Conservation (phyloP, 2,888 invertebrate species). For the Drosophila pseudotalamancana region DNA sequence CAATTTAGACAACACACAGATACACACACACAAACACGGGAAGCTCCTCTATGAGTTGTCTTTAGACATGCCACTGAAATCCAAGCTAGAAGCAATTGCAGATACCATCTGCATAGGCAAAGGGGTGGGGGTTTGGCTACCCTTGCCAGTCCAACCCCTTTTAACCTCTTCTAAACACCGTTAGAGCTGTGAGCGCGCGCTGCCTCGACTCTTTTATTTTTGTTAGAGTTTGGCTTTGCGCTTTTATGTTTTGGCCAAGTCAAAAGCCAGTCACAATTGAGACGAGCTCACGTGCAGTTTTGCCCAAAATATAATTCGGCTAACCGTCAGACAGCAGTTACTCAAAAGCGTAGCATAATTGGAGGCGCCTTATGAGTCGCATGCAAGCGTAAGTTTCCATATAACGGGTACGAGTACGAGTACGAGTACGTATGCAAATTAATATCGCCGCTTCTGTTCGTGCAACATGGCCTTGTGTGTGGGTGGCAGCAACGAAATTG, state of each 20-base stretch:
- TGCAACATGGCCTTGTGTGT: slow-evolving; percentile 46
- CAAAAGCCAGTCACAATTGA: slow-evolving; percentile 64
- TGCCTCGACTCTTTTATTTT: slow-evolving; percentile 6
- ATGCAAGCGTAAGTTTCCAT: slow-evolving; percentile 81
- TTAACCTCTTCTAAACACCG: slow-evolving; percentile 11
- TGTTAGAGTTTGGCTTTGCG: slow-evolving; percentile 57
- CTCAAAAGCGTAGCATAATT: slow-evolving; percentile 57
- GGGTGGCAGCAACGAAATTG: slow-evolving; percentile 58
- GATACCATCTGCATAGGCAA: slow-evolving; percentile 10
- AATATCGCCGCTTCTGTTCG: neutral
- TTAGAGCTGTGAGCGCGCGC: slow-evolving; percentile 22
- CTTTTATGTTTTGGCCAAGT: slow-evolving; percentile 62
- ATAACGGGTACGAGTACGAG: too few relatives aligned
- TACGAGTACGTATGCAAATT: slow-evolving; percentile 58
- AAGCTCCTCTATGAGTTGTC: slow-evolving; percentile 57
- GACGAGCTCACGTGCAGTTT: slow-evolving; percentile 74
- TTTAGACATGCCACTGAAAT: slow-evolving; percentile 68
- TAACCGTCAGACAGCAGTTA: neutral
- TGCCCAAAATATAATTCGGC: slow-evolving; percentile 34
- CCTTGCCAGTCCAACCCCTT: neutral
- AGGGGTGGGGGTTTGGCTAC: neutral
- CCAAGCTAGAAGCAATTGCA: slow-evolving; percentile 39
- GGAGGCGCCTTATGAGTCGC: slow-evolving; percentile 74
- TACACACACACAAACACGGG: slow-evolving; percentile 9
- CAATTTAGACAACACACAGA: slow-evolving; percentile 62